Evolutionary conservation across 2,888 invertebrate species (phyloP), one percentile per base, ranked within the genome.

Genomic region (Watsonalla binaria): DNA sequence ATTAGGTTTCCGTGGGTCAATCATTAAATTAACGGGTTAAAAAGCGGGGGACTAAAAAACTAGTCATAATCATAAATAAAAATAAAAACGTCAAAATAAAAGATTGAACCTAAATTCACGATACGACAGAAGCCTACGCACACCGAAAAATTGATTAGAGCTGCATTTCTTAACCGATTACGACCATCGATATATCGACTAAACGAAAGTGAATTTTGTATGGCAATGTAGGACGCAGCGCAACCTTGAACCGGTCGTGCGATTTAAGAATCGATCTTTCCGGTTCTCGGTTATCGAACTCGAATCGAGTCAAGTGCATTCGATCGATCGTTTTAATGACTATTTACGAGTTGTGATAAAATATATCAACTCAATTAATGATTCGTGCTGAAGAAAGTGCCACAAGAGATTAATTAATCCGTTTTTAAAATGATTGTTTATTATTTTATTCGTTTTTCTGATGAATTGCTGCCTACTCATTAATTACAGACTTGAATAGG

Each of bases 261-360:
- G 42, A 42, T 42, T 42, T 42, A 8, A 46, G 37, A 37, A 24
- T 45, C 45, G 46, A 34, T 45, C 51, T 46, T 51, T 51, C 51
- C 51, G 46, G 51, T 37, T 42, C 42, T 42, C 54, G 54, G 54
- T 57, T 58, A 60, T 59, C 67, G 71, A 70, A 71, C 71, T 58
- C 56, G 59, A 70, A 65, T 58, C 57, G 61, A 69, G 70, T 71
- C 71, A 71, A 71, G 71, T 68, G 66, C 65, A 60, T 47, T 42
- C 42, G 42, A 42, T 42, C 42, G 42, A 42, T 42, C 11, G 42
- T 2, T 11, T 11, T 42, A 42, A 42, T 42, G 42, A 42, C 42
- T 11, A 42, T 42, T 42, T 42, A 42, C 11, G 42, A 42, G 11
- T 42, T 42, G 42, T 11, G 42, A 42, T 42, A 42, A 24, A 42